Conservation (phyloP, 2,113 vertebrate genomes). For the Glareola pratincola region DNA sequence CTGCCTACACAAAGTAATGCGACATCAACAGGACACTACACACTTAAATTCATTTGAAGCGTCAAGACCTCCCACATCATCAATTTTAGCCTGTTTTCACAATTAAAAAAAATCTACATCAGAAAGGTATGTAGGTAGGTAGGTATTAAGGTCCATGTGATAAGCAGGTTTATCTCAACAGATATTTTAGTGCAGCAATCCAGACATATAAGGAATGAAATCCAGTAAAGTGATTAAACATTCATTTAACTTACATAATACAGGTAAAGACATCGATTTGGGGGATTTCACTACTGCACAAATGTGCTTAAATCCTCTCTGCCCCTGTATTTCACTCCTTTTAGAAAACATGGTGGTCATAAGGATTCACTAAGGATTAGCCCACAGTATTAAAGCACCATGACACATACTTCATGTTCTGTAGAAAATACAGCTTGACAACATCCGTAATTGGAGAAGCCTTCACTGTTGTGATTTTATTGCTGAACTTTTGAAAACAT, state of each 20-base stretch:
- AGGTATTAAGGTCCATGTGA: background rate
- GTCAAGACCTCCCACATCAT: background rate
- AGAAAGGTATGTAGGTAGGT: background rate
- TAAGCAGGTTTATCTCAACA: background rate
- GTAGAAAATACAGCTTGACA: background rate
- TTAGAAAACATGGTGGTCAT: background rate
- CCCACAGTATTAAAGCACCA: background rate
- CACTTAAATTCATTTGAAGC: background rate
- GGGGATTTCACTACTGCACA: background rate
- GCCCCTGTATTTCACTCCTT: fast-evolving
- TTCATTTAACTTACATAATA: background rate
- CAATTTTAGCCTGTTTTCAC: background rate
- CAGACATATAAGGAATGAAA: background rate
- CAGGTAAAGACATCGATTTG: background rate
- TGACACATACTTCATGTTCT: background rate
- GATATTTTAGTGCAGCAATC: background rate
- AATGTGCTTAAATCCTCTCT: background rate
- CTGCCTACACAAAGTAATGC: background rate
- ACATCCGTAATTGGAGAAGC: background rate
- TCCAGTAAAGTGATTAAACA: background rate
- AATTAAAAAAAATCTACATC: background rate
- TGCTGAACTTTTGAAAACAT: background rate
- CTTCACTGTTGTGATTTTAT: background rate
- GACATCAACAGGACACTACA: background rate
- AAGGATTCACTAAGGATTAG: background rate